Evolutionary conservation across 2,113 vertebrate species (phyloP), one percentile per base, ranked within the genome.

Genomic region (Melanerpes aurifrons): DNA sequence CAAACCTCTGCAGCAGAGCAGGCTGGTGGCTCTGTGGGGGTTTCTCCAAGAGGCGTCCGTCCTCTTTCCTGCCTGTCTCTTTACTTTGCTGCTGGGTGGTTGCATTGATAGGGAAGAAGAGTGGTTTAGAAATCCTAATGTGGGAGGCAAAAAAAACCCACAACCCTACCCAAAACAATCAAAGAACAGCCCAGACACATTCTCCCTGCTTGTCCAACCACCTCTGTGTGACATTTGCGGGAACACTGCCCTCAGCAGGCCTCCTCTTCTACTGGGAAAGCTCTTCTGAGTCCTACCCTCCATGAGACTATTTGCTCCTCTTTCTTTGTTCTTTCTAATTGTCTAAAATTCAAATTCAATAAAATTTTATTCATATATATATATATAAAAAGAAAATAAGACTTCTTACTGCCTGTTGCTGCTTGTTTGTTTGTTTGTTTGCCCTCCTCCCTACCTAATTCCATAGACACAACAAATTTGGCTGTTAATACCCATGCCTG

Each of bases 311-410:
- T 97, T 97, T 68, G 90, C 96, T 97, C 96, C 90, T 94, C 97
- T 97, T 97, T 97, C 96, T 98, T 97, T 97, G 97, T 97, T 97
- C 97, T 98, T 98, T 98, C 96, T 97, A 98, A 97, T 98, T 94
- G 97, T 97, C 96, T 97, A 97, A 97, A 97, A 97, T 95, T 96
- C 96, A 98, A 98, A 37, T 37, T 37, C 37, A 37, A 37, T 98
- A 98, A 98, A 98, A 97, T 45, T 97, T 97, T 98, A 98, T 98
- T 98, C 98, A 95, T 98, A 97, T 97, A 53, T 53, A 53, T 29
- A 95, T 98, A 97, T 97, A 53, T 53, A 53, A 57, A 29, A 29
- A 56, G 26, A 56, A 54, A 24, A 54, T 11, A 74, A 28, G 62
- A 77, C 58, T 89, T 79, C 29, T 87, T 91, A 72, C 68, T 92